Percentiles rank a stretch among this genome's conserved stretches.
phyloP scores from a whole-genome alignment of 2,888 invertebrate species.

The Molanna angustata region DNA sequence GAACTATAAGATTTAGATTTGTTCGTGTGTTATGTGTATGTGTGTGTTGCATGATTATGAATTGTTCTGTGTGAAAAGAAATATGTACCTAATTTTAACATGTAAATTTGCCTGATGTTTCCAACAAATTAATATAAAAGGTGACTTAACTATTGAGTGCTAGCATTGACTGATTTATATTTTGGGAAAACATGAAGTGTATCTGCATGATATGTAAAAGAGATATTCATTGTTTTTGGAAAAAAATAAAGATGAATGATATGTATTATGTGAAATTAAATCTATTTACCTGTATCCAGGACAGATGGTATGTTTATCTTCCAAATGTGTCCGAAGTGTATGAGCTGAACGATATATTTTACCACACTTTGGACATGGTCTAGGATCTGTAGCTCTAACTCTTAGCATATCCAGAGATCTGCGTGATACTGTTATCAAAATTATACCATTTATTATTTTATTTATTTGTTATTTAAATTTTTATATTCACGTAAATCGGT shows the following conservation, averaged over 20 bases:
- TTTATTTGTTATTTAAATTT: conserved; percentile 1
- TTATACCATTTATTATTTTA: conserved; percentile 7
- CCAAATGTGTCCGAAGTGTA: conserved; percentile 85
- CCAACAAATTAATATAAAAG: background rate
- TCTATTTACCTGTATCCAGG: conserved; percentile 69
- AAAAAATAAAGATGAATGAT: background rate
- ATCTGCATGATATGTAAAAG: background rate
- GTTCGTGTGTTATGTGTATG: no score
- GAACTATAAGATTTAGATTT: no score
- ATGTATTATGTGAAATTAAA: background rate
- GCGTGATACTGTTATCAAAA: conserved; percentile 59
- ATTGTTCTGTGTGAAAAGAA: no score
- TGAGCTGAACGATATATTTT: conserved; percentile 91
- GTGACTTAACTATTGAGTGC: background rate
- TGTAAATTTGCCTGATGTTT: no score
- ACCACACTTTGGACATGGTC: conserved; percentile 90
- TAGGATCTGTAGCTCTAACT: conserved; percentile 87
- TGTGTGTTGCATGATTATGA: no score
- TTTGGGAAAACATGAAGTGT: background rate
- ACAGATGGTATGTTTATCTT: conserved; percentile 91
- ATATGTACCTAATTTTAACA: no score
- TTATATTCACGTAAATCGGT: no score
- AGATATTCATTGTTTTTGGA: no score
- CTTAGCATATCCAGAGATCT: conserved; percentile 81
- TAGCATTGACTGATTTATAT: background rate